phyloP scores from a whole-genome alignment of 2,797 vertebrate genomes.

The Anguilla marmorata region DNA sequence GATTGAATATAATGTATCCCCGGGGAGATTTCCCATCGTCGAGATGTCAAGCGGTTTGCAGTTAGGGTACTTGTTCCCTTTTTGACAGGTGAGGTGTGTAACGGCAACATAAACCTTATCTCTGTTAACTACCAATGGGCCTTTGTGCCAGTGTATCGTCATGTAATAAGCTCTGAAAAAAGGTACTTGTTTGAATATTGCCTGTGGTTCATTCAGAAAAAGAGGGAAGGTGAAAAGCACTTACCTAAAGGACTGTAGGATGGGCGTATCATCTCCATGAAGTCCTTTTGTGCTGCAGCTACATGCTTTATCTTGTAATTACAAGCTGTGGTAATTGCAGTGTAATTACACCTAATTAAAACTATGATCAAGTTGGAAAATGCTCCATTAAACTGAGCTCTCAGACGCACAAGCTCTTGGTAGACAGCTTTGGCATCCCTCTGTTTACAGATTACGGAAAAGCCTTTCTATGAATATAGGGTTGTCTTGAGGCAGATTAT shows the following conservation, averaged over 20 bases:
- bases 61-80: not conserved
- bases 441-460: slow-evolving; percentile 13
- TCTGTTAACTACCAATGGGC: not conserved
- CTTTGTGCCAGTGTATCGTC: not conserved
- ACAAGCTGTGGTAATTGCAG: slow-evolving; percentile 19
- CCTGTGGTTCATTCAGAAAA: not conserved
- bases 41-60: not conserved
- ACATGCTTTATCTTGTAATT: slow-evolving; percentile 33
- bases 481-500: not conserved
- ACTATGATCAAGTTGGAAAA: slow-evolving; percentile 28
- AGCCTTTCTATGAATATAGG: not conserved
- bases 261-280: not conserved
- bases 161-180: not conserved
- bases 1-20: not conserved
- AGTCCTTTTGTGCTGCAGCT: slow-evolving; percentile 19
- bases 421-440: not conserved
- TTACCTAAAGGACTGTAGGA: not conserved
- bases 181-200: not conserved
- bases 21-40: not conserved
- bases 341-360: slow-evolving; percentile 22
- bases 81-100: not conserved
- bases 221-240: not conserved
- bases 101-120: not conserved
- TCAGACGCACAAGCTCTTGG: not conserved
- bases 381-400: not conserved